Base-by-base conservation (phyloP, 2,888 invertebrate genomes). In the Sphinx pinastri region DNA sequence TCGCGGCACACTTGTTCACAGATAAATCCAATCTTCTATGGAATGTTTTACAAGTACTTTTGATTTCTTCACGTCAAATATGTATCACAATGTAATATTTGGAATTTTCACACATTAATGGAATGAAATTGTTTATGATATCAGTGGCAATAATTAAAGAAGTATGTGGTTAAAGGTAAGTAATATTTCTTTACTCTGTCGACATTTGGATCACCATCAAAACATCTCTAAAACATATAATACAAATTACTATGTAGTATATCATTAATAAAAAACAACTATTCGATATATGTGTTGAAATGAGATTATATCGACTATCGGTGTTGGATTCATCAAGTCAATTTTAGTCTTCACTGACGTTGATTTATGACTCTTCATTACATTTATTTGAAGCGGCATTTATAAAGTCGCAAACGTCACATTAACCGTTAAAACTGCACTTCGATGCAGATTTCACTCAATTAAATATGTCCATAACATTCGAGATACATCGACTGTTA, bases 31-130 rank as follows among this genome's bases (percentile, higher is more conserved):
- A 63, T 63, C 63, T 63, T 63, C 16, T 47, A 63, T 63, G 63
- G 63, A 63, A 63, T 63, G 63, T 63, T 63, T 63, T 63, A 63
- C 63, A 49, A 69, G 60, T 63, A 69, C 54, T 54, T 70, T 66
- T 45, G 31, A 54, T 59, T 51, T 63, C 54, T 58, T 58, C 60
- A 60, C 68, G 51, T 45, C 25, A 58, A 58, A 45, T 68, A 49
- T 51, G 19, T 68, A 58, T 49, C 45, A 68, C 58, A 68, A 19
- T 19, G 51, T 14, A 57, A 47, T 60, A 60, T 69, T 66, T 55
- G 70, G 57, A 57, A 52, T 45, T 69, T 69, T 69, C 13, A 31
- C 45, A 47, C 31, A 12, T 16, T 38, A 67, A 16, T 67, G 70
- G 67, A 67, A 70, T 70, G 51, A 51, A 70, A n/a, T 54, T 13